A percentile compares a stretch with the other conserved stretches of the same genome.
Evolutionary conservation across 2,113 vertebrate genomes (phyloP).

Genomic region (Emydura subglobosa): DNA sequence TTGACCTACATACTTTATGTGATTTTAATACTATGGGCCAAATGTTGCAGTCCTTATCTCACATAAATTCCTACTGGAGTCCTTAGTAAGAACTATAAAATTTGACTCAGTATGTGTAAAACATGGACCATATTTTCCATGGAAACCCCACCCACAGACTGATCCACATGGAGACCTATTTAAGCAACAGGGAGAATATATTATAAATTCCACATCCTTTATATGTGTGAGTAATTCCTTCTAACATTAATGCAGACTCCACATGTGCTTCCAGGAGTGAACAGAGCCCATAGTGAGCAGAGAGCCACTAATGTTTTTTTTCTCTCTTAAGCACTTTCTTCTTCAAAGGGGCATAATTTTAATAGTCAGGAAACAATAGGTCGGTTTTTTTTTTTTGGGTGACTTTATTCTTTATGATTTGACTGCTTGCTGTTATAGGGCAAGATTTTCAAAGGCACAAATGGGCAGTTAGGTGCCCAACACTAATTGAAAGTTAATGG

Average conservation of each 20-base stretch:
- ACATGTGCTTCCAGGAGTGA: background rate
- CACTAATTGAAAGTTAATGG: background rate
- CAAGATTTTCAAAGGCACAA: constrained; percentile 47
- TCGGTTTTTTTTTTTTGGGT: background rate
- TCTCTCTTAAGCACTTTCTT: constrained; percentile 37
- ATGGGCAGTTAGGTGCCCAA: constrained; percentile 32
- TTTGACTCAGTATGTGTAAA: background rate
- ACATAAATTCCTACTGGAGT: background rate
- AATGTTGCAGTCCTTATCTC: background rate
- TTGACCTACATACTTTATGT: background rate
- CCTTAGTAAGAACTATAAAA: background rate
- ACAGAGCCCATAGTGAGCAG: background rate
- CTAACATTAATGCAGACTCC: constrained; percentile 13
- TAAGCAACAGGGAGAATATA: constrained; percentile 16
- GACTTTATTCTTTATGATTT: constrained; percentile 31
- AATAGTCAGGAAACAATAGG: constrained; percentile 32
- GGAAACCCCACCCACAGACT: constrained; percentile 13
- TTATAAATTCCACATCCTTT: constrained; percentile 1
- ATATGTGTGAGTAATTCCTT: constrained; percentile 16
- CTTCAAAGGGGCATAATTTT: constrained; percentile 33
- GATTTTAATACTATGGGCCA: background rate
- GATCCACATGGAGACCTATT: background rate
- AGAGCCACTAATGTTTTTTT: constrained; percentile 12
- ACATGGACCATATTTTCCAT: background rate
- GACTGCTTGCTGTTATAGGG: background rate